These are phyloP conservation scores for Takifugu rubripes DNA, from an alignment of 2,797 vertebrate species.

Conservation along the genomic window DNA sequence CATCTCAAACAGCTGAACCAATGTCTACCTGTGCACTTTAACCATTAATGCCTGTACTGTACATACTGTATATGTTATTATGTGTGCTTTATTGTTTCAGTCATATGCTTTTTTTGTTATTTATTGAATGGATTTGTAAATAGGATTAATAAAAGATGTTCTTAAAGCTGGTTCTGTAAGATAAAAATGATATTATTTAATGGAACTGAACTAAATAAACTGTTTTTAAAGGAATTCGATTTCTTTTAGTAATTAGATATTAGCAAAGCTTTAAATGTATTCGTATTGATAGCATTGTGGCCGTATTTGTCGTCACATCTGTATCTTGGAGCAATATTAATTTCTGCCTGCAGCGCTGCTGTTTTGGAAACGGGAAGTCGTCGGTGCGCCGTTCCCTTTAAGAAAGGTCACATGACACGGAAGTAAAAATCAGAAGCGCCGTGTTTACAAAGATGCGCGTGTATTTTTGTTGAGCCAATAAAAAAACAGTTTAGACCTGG, in stretches of 20 bases:
- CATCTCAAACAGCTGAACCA: constrained; percentile 55
- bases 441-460: constrained; percentile 54
- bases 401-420: constrained; percentile 56
- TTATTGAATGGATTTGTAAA: constrained; percentile 63
- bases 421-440: constrained; percentile 48
- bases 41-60: constrained; percentile 62
- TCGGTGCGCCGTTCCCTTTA: constrained; percentile 45
- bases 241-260: background rate
- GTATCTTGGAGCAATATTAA: too few species aligned
- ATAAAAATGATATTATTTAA: too few species aligned
- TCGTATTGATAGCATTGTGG: background rate
- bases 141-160: constrained; percentile 62
- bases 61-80: constrained; percentile 32
- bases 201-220: too few species aligned
- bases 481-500: background rate
- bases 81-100: constrained; percentile 40
- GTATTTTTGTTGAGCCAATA: constrained; percentile 20
- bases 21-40: constrained; percentile 72
- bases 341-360: background rate
- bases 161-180: constrained; percentile 15
- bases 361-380: background rate
- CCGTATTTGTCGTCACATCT: too few species aligned
- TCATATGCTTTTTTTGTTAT: constrained; percentile 31
- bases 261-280: background rate
- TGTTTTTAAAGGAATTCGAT: background rate